These are phyloP conservation scores for Hoplodrina ambigua DNA, from an alignment of 2,888 invertebrate genomes.

Conservation along the genomic window DNA sequence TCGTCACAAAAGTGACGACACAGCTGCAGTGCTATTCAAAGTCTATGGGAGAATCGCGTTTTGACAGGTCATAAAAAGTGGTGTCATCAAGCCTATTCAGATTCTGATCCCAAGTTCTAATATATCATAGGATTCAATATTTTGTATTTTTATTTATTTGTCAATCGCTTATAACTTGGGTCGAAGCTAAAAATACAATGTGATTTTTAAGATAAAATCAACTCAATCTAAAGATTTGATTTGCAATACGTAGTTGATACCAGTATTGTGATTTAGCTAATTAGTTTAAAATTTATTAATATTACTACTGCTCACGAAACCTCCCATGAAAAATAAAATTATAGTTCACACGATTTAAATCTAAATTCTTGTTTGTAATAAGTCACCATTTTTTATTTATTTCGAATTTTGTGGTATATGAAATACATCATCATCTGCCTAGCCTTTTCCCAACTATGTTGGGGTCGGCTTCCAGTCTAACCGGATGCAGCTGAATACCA, in stretches of 20 bases:
- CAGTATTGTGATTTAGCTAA: conserved; percentile 72
- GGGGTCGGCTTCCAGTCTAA: too few relatives aligned
- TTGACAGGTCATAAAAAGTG: too few relatives aligned
- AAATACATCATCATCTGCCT: too few relatives aligned
- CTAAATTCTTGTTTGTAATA: conserved; percentile 22
- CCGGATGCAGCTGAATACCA: too few relatives aligned
- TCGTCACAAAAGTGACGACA: too few relatives aligned
- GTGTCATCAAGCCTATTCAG: not conserved
- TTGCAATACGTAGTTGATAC: conserved; percentile 78
- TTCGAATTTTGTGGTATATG: conserved; percentile 30
- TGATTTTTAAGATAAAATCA: conserved; percentile 85
- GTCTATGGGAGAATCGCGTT: too few relatives aligned
- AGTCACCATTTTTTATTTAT: conserved; percentile 30
- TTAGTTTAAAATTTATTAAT: conserved; percentile 80
- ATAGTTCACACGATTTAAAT: conserved; percentile 41
- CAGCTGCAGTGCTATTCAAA: too few relatives aligned
- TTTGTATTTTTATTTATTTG: not conserved
- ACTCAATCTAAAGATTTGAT: conserved; percentile 85
- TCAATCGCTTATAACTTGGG: conserved; percentile 63
- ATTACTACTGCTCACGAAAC: conserved; percentile 58
- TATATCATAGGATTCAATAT: not conserved
- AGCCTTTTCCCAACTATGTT: too few relatives aligned
- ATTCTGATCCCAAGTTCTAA: not conserved
- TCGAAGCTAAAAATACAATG: conserved; percentile 76
- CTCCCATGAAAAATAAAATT: conserved; percentile 52